Percentiles rank a stretch among this genome's conserved stretches.
These are phyloP conservation scores for Myotis pilosus DNA, from an alignment of 2,797 vertebrate genomes.

Conservation along the genomic window DNA sequence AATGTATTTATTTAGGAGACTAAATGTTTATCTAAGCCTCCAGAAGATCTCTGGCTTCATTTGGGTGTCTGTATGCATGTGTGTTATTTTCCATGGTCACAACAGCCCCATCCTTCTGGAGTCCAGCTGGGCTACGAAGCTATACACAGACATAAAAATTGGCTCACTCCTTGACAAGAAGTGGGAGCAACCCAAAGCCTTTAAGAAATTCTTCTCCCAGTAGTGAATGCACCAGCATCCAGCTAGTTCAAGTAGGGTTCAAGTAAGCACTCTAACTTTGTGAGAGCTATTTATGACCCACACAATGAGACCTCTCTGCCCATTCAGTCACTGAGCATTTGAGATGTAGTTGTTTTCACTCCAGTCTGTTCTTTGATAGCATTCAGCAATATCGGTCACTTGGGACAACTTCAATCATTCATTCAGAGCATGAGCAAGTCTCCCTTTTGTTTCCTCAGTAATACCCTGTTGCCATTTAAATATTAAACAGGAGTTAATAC, in stretches of 20 bases:
- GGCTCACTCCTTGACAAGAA: conserved; percentile 72
- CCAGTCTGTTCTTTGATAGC: conserved; percentile 14
- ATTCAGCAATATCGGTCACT: not conserved
- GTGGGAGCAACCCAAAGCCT: conserved; percentile 70
- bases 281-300: conserved; percentile 50
- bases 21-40: conserved; percentile 75
- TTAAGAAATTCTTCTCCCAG: conserved; percentile 66
- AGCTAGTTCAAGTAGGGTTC: conserved; percentile 76
- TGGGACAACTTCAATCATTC: conserved; percentile 20
- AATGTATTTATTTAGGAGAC: conserved; percentile 77
- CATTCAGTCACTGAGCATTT: conserved; percentile 35
- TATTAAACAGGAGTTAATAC: not conserved
- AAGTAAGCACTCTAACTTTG: conserved; percentile 64
- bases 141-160: conserved; percentile 78
- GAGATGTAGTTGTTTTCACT: not conserved
- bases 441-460: not conserved
- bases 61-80: conserved; percentile 67
- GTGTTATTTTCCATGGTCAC: conserved; percentile 70
- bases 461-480: not conserved
- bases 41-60: conserved; percentile 70
- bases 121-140: conserved; percentile 71
- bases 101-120: conserved; percentile 71
- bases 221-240: conserved; percentile 46
- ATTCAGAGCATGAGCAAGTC: not conserved
- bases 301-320: conserved; percentile 21